Base-by-base conservation (phyloP, 1,140 invertebrate species). In the Trichogramma pretiosum region DNA sequence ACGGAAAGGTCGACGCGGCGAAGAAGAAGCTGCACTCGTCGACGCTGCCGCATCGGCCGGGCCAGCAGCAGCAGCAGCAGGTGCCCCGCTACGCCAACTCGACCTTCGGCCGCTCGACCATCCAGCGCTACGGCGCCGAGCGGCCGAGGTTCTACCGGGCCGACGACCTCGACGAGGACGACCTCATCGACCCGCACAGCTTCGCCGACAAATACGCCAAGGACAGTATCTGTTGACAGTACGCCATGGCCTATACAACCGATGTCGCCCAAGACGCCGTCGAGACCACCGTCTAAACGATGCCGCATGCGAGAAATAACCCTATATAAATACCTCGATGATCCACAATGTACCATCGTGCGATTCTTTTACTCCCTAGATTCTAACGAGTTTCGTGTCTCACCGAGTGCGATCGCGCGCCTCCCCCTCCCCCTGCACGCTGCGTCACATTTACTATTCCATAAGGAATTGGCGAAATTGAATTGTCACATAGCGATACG, bases 151-250 rank as follows among this genome's bases (percentile, higher is more conserved):
- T 56, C n/a, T n/a, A n/a, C 60, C 55, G 63, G 74, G 46, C 70
- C n/a, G 73, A 77, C 56, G 69, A 73, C 44, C 63, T 74, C 41
- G 71, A 50, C 63, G 35, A 37, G 5, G 16, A 46, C 2, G 49
- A 51, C 30, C 37, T 46, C 34, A 38, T 41, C 2, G 42, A 45
- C 17, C 35, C 39, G 8, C 34, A 13, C 30, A 7, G n/a, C n/a
- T n/a, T 13, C 19, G 32, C 19, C 23, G 37, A 36, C 17, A 51
- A 46, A 32, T 51, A 41, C 38, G 18, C 49, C 37, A 83, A 83
- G 65, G 80, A 83, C 61, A 78, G 77, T 61, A 79, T 83, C 67
- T 83, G 81, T 83, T 84, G 81, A 84, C 81, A 78, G 72, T 74
- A 75, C 63, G 76, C 73, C n/a, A n/a, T n/a, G n/a, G n/a, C n/a